Base-by-base conservation (phyloP, 1,140 invertebrate species). In the Eueides isabella region DNA sequence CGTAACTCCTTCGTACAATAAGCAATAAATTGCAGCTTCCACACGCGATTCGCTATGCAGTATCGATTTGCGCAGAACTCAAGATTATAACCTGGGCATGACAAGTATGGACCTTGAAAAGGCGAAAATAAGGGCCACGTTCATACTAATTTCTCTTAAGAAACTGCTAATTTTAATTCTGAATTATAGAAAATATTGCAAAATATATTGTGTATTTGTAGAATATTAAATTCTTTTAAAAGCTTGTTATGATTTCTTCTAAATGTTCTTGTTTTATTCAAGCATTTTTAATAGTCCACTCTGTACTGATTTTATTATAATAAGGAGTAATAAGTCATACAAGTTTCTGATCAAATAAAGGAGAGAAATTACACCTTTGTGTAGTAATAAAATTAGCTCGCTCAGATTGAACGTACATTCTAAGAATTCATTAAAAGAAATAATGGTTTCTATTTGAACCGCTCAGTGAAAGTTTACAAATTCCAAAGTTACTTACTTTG, bases 31-130 rank as follows among this genome's bases (percentile, higher is more conserved):
- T 26, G 55, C 67, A 68, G 29, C 67, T 68, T 68, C 29, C 67
- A 68, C 67, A 68, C 67, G 48, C 48, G 48, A 68, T 68, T 68
- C 67, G 67, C 30, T 68, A 68, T 68, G 67, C 67, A 61, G 30
- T 68, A 61, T 68, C 67, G 67, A 48, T 68, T 68, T 55, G 67
- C 55, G 44, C 55, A 68, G 67, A 26, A 61, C 30, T 68, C 41
- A 11, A 55, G 48, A 26, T 26, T 23, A 23, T 23, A 11, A 19
- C 7, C 1, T 2, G 2, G 48, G 19, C 9, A 6, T 55, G 48
- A 55, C 48, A 55, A 23, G 26, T 23, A 12, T 55, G 30, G 23
- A 33, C 44, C 67, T 55, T 55, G 23, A 23, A n/a, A 55, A 23
- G 19, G 6, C 4, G 48, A 23, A 23, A 55, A 55, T 55, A 55